Conservation (phyloP, 2,797 vertebrate species). For the Acestrorhynchus altus region DNA sequence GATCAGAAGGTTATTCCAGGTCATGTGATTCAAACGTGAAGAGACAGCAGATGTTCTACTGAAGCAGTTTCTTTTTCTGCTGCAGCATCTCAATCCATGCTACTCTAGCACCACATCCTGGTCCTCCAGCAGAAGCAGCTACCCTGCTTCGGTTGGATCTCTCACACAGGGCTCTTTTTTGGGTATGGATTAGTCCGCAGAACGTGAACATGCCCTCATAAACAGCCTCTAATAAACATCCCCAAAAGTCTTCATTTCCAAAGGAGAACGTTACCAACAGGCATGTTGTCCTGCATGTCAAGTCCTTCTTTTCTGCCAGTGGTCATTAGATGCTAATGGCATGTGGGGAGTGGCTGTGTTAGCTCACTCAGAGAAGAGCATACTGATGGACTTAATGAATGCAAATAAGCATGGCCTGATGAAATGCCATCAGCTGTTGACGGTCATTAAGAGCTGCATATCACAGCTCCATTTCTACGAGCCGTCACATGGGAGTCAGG, state of each 20-base stretch:
- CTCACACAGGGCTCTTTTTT: not conserved
- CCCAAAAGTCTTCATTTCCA: conserved; percentile 35
- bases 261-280: conserved; percentile 33
- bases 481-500: conserved; percentile 59
- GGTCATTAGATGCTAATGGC: conserved; percentile 45
- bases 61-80: not conserved
- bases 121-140: conserved; percentile 8
- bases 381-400: conserved; percentile 61
- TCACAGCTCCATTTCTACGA: conserved; percentile 66
- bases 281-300: conserved; percentile 12
- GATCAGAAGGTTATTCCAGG: not conserved
- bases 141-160: conserved; percentile 17
- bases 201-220: conserved; percentile 15
- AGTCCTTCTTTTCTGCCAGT: conserved; percentile 5
- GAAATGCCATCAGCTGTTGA: conserved; percentile 68
- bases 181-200: conserved; percentile 22
- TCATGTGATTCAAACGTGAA: not conserved
- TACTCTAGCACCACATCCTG: not conserved
- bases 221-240: conserved; percentile 42
- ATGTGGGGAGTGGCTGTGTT: conserved; percentile 34
- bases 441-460: conserved; percentile 69
- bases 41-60: not conserved
- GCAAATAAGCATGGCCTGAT: conserved; percentile 67
- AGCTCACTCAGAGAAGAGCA: conserved; percentile 45
- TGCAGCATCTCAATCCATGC: not conserved